Conservation (phyloP, 1,140 invertebrate genomes). For the Drosophila varians region DNA sequence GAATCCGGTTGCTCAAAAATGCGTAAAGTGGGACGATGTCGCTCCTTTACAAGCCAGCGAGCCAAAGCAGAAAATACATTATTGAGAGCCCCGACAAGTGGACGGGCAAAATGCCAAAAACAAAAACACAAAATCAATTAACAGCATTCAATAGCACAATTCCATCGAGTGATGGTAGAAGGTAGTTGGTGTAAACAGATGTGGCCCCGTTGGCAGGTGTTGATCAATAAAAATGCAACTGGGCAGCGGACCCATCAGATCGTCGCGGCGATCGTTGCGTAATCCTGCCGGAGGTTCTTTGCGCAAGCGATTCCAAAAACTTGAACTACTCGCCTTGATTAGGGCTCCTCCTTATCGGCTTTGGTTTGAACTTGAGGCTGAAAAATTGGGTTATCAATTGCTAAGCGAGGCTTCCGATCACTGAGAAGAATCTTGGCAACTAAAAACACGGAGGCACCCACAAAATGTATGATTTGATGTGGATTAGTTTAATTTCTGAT, state of each 20-base stretch:
- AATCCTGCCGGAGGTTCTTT: constrained; percentile 53
- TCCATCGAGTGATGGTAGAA: constrained; percentile 5
- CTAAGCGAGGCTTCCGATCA: constrained; percentile 3
- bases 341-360: constrained; percentile 38
- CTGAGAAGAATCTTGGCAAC: background rate
- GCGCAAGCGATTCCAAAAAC: constrained; percentile 60
- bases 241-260: constrained; percentile 45
- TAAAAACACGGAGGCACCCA: no score
- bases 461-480: no score
- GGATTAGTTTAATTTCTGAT: no score
- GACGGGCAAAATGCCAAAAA: constrained; percentile 78
- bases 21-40: constrained; percentile 80
- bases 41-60: constrained; percentile 61
- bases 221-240: constrained; percentile 76
- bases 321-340: constrained; percentile 60
- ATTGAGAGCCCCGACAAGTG: constrained; percentile 68
- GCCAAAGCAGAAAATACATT: constrained; percentile 47
- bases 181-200: background rate
- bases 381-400: constrained; percentile 58
- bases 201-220: constrained; percentile 74
- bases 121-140: constrained; percentile 75
- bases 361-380: constrained; percentile 37
- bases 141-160: constrained; percentile 49
- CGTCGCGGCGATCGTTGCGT: constrained; percentile 43
- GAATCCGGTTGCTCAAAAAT: constrained; percentile 77